Conservation (phyloP, 1,140 invertebrate genomes). For the Hetaerina americana region DNA sequence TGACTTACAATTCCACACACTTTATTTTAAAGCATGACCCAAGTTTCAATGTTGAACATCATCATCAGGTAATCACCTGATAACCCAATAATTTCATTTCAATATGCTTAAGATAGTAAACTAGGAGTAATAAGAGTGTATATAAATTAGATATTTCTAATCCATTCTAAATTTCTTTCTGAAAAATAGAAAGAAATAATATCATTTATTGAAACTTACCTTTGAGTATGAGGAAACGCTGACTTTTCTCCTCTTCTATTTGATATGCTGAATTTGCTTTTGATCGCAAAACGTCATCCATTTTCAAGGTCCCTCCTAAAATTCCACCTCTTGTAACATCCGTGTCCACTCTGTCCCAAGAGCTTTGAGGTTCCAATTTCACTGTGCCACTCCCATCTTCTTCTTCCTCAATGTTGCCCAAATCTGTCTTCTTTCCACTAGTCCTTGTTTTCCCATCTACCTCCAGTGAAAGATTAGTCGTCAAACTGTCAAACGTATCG, state of each 20-base stretch:
- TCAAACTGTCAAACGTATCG: slow-evolving; percentile 35
- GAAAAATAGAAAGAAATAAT: slow-evolving; percentile 1
- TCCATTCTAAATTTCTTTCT: no score
- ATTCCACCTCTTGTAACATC: background rate
- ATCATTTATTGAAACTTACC: slow-evolving; percentile 10
- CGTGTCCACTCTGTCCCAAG: background rate
- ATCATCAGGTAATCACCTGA: no score
- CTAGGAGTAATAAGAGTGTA: no score
- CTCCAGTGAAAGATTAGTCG: background rate
- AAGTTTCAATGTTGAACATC: no score
- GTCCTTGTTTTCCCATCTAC: background rate
- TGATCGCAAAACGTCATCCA: slow-evolving; percentile 43
- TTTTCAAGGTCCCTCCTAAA: slow-evolving; percentile 30
- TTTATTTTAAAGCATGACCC: no score
- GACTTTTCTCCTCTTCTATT: slow-evolving; percentile 6
- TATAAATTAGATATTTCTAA: no score
- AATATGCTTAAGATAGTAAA: no score
- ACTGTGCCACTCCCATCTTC: slow-evolving; percentile 20
- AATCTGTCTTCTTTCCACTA: background rate
- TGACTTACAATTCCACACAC: no score
- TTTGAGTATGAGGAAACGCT: slow-evolving; percentile 18
- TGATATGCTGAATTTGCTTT: slow-evolving; percentile 25
- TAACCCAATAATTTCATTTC: no score
- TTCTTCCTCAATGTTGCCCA: slow-evolving; percentile 30
- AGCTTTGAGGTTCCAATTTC: background rate